A percentile compares a stretch with the other conserved stretches of the same genome.
phyloP scores from a whole-genome alignment of 2,888 invertebrate genomes.

The Theristus sp. region DNA sequence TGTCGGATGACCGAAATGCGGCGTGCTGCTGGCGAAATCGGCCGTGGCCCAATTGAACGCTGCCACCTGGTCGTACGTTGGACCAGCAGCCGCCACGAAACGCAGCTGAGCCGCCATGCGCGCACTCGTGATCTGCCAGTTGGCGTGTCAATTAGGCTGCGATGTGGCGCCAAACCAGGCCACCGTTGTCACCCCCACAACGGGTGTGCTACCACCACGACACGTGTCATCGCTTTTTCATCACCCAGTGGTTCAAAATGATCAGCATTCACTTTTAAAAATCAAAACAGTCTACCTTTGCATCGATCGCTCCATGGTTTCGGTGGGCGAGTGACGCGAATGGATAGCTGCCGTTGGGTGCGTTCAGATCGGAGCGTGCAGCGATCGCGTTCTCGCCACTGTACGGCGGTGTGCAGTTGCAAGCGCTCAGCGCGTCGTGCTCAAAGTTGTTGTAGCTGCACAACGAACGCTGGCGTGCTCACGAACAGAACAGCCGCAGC shows the following conservation, averaged over 20 bases:
- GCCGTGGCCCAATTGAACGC: constrained; percentile 58
- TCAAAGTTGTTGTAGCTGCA: constrained; percentile 53
- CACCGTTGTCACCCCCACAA: no score
- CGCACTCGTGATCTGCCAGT: constrained; percentile 23
- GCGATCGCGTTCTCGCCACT: constrained; percentile 52
- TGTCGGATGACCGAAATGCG: constrained; percentile 54
- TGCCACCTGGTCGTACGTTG: constrained; percentile 44
- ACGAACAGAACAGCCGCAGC: no score
- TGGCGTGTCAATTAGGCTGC: no score
- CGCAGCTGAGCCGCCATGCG: constrained; percentile 30
- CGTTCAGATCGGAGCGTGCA: constrained; percentile 47
- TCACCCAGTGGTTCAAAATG: background rate
- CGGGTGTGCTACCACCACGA: no score
- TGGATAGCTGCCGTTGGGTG: constrained; percentile 46
- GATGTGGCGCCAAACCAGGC: no score
- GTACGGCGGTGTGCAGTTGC: constrained; percentile 50
- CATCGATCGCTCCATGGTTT: background rate
- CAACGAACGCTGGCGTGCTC: no score
- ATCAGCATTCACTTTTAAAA: background rate
- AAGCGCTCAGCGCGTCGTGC: constrained; percentile 47
- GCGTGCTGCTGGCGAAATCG: constrained; percentile 41
- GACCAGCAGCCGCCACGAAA: constrained; percentile 43
- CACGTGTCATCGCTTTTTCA: background rate
- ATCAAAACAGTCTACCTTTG: background rate
- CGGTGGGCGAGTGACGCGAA: constrained; percentile 45